These are phyloP conservation scores for Lydus trimaculatus DNA, from an alignment of 2,888 invertebrate genomes.

Conservation along the genomic window DNA sequence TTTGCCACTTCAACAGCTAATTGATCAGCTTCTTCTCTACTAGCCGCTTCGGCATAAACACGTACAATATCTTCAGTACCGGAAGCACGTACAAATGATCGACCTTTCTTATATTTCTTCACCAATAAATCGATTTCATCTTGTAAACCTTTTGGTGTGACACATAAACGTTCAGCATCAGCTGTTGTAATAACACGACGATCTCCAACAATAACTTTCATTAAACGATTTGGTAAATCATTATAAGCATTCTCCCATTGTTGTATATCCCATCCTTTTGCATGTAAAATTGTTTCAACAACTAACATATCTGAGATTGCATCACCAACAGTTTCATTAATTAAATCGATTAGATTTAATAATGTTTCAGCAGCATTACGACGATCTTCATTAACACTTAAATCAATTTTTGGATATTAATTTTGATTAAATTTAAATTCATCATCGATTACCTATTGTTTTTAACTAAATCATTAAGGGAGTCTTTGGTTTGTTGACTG, in stretches of 20 bases:
- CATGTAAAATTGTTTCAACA: conserved; percentile 88
- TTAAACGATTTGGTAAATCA: conserved; percentile 87
- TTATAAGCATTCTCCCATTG: conserved; percentile 85
- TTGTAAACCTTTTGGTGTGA: conserved; percentile 86
- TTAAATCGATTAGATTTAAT: conserved; percentile 78
- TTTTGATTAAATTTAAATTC: conserved; percentile 12
- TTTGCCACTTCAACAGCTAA: conserved; percentile 79
- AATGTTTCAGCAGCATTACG: conserved; percentile 70
- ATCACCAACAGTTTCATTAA: conserved; percentile 96
- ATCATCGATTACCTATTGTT: conserved; percentile 57
- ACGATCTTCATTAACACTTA: conserved; percentile 43
- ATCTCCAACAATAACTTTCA: conserved; percentile 90
- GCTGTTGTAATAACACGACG: conserved; percentile 84
- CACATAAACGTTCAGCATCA: conserved; percentile 85
- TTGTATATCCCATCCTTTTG: conserved; percentile 77
- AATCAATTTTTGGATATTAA: conserved; percentile 9
- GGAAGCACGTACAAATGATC: conserved; percentile 94
- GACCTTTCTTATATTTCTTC: conserved; percentile 71
- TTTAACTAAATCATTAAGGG: conserved; percentile 62
- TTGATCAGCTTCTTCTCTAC: conserved; percentile 65
- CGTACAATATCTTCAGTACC: conserved; percentile 98
- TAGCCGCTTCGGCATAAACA: conserved; percentile 94
- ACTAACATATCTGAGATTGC: conserved; percentile 95
- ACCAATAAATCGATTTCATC: conserved; percentile 77
- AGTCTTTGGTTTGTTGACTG: conserved; percentile 71